Evolutionary conservation across 1,140 invertebrate genomes (phyloP).

Genomic region (Apis cerana): DNA sequence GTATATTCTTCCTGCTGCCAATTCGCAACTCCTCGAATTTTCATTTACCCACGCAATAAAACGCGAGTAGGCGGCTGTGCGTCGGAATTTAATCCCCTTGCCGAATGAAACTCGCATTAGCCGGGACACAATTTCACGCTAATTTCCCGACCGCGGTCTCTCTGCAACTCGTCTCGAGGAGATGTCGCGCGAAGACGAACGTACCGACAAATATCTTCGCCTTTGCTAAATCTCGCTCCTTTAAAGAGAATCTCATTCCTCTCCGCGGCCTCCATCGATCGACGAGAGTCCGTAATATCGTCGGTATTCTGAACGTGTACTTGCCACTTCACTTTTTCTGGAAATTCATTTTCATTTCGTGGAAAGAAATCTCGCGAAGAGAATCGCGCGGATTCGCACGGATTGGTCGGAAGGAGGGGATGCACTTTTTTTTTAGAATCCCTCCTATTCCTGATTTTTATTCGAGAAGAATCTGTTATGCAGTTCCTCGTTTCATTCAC

Average conservation of each 20-base stretch:
- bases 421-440: no score
- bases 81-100: conserved; percentile 45
- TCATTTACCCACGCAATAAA: conserved; percentile 42
- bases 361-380: no score
- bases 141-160: conserved; percentile 33
- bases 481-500: no score
- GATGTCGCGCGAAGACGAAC: conserved; percentile 26
- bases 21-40: conserved; percentile 40
- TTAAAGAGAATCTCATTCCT: background rate
- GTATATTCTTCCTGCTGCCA: conserved; percentile 10
- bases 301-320: conserved; percentile 3
- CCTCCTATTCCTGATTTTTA: no score
- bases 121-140: conserved; percentile 47
- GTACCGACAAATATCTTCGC: conserved; percentile 22
- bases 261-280: background rate
- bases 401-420: no score
- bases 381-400: no score
- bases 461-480: no score
- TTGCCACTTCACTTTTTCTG: no score
- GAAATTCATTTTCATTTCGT: no score
- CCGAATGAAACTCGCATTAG: conserved; percentile 45
- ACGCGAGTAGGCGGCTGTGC: conserved; percentile 17
- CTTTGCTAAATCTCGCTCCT: conserved; percentile 16
- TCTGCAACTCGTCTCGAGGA: conserved; percentile 4
- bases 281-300: background rate